Evolutionary conservation across 2,797 vertebrate species (phyloP).

Genomic region (Sebastes cheni): DNA sequence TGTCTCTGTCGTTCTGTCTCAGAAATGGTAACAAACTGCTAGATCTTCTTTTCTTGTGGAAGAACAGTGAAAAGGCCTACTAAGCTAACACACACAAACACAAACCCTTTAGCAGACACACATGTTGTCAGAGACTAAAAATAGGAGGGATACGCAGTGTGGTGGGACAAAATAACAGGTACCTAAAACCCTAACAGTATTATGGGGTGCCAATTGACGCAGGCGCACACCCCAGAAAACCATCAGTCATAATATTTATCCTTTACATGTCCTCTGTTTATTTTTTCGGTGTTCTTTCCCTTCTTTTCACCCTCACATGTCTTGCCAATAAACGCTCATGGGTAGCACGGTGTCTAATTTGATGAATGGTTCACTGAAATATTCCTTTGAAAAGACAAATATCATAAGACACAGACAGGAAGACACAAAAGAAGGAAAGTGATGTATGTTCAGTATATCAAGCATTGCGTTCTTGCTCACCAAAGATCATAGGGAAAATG

Average conservation of each 20-base stretch:
- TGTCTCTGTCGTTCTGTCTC: slow-evolving; percentile 18
- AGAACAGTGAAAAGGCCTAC: not conserved
- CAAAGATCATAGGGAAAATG: slow-evolving; percentile 37
- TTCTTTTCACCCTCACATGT: slow-evolving; percentile 45
- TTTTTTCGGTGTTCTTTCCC: slow-evolving; percentile 43
- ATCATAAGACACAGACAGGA: slow-evolving; percentile 6
- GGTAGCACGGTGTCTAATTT: slow-evolving; percentile 63
- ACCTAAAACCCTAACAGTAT: slow-evolving; percentile 58
- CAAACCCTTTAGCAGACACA: slow-evolving; percentile 5
- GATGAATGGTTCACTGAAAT: slow-evolving; percentile 50
- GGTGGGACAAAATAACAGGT: slow-evolving; percentile 67
- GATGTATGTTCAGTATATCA: slow-evolving; percentile 49
- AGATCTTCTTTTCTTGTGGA: slow-evolving; percentile 10
- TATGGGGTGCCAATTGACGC: slow-evolving; percentile 61
- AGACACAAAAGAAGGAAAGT: slow-evolving; percentile 27
- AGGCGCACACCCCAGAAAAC: slow-evolving; percentile 60
- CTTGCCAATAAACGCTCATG: slow-evolving; percentile 49
- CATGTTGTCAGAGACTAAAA: slow-evolving; percentile 47
- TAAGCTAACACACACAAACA: slow-evolving; percentile 2
- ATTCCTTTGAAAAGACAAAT: slow-evolving; percentile 46
- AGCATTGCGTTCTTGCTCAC: slow-evolving; percentile 8
- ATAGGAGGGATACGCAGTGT: slow-evolving; percentile 26
- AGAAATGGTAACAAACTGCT: slow-evolving; percentile 42
- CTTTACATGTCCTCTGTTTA: slow-evolving; percentile 52
- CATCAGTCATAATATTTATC: slow-evolving; percentile 78